These are phyloP conservation scores for Pseudochaenichthys georgianus DNA, from an alignment of 2,797 vertebrate species.

Conservation along the genomic window DNA sequence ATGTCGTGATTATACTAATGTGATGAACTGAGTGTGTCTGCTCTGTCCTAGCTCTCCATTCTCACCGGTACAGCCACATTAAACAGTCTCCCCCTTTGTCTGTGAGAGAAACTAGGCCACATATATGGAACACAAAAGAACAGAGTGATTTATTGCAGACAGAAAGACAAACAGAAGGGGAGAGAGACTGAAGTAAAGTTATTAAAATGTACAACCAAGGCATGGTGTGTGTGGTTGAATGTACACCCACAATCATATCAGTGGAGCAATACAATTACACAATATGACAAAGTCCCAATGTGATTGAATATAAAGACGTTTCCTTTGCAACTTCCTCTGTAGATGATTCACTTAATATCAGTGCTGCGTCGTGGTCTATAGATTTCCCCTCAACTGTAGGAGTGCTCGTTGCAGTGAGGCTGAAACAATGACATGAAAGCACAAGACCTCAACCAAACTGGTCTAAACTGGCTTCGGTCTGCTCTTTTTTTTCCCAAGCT, in stretches of 20 bases:
- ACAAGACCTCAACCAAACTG: slow-evolving; percentile 44
- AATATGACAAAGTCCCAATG: slow-evolving; percentile 38
- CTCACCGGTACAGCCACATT: neutral
- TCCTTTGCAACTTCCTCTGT: neutral
- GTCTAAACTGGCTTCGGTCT: slow-evolving; percentile 68
- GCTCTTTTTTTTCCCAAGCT: slow-evolving; percentile 22
- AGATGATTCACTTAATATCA: slow-evolving; percentile 14
- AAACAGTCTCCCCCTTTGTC: slow-evolving; percentile 54
- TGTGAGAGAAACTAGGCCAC: slow-evolving; percentile 47
- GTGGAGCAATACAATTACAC: slow-evolving; percentile 16
- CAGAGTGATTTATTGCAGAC: neutral
- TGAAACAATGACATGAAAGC: slow-evolving; percentile 77
- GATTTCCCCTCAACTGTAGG: neutral
- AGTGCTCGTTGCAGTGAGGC: slow-evolving; percentile 17
- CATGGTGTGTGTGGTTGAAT: neutral
- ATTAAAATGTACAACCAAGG: neutral
- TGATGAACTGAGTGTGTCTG: slow-evolving; percentile 9
- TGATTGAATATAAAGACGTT: neutral
- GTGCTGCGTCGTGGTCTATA: neutral
- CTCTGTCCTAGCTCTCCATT: slow-evolving; percentile 26
- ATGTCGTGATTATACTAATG: neutral
- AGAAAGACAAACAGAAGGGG: neutral
- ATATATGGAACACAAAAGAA: neutral
- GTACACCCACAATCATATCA: slow-evolving; percentile 16
- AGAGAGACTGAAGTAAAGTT: neutral